Evolutionary conservation across 2,113 vertebrate genomes (phyloP), one percentile per base, ranked within the genome.

Genomic region (Pseudolaguvia tuberculata): DNA sequence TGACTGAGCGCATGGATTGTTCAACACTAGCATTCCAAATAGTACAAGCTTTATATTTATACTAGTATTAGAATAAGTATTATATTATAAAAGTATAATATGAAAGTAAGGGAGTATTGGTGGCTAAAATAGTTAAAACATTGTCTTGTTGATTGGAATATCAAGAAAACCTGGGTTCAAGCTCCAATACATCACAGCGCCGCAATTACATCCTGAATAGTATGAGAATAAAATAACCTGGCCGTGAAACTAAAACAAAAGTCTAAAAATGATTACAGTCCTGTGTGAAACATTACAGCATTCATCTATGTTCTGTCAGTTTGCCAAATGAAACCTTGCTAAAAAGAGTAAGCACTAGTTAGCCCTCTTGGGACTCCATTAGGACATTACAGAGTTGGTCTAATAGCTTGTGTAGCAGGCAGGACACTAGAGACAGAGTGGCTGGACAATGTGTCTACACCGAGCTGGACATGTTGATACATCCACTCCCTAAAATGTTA

Each of bases 271-370:
- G n/a, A 63, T 48, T 23, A 23, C 35, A 13, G 23, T 51, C 17
- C 11, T 8, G 27, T 25, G 11, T 42, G 63, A 27, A 35, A 25
- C 18, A 52, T 52, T 52, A n/a, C 48, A 53, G 31, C 31, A 69
- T 27, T 59, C 55, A 42, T 55, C 29, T 56, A 23, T 48, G 13
- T 47, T 63, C 29, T 20, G 57, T 56, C 61, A 53, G 55, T 39
- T 23, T 11, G 3, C 42, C 45, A 25, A 42, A 4, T 5, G 15
- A 25, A 45, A 17, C 1, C n/a, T 21, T 48, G 14, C 51, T 70
- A 42, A 72, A 72, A 31, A 48, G 59, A 56, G 42, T 57, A 56
- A 72, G 18, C 55, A 72, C 25, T 72, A 48, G 39, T 21, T 7
- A 58, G 18, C 39, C 31, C 48, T 21, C 35, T 6, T n/a, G 9